phyloP scores from a whole-genome alignment of 2,888 invertebrate genomes.

The Philhelius pedissequus region DNA sequence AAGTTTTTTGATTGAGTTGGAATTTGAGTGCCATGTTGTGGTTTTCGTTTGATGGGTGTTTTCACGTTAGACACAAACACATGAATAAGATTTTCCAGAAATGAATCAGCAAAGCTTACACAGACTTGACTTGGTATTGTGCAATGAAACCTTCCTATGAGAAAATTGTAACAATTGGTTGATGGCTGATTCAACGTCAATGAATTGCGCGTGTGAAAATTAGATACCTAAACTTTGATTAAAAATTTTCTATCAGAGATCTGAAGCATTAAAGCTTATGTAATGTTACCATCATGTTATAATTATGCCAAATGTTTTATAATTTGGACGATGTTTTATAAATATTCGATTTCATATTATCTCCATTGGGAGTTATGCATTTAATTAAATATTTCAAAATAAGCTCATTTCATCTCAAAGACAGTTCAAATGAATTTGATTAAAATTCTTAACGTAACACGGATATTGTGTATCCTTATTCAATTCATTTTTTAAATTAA shows the following conservation, averaged over 20 bases:
- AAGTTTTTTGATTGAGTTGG: slow-evolving; percentile 19
- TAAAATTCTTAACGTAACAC: too few species aligned
- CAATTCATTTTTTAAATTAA: too few species aligned
- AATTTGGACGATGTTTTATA: too few species aligned
- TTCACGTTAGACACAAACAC: neutral
- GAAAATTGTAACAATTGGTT: slow-evolving; percentile 15
- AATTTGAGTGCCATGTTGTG: slow-evolving; percentile 11
- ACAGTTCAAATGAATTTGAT: too few species aligned
- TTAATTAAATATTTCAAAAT: too few species aligned
- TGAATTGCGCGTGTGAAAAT: neutral
- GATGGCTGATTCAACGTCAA: neutral
- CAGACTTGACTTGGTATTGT: neutral
- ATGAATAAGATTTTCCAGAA: neutral
- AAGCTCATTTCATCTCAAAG: too few species aligned
- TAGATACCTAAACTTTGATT: neutral
- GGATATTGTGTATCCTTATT: too few species aligned
- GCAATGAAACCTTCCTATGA: slow-evolving; percentile 9
- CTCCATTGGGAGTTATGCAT: too few species aligned
- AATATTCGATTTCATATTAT: too few species aligned
- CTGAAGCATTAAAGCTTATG: neutral
- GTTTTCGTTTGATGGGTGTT: slow-evolving; percentile 27
- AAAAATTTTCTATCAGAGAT: neutral
- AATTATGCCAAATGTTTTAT: too few species aligned
- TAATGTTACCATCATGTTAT: neutral
- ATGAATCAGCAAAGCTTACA: neutral